These are phyloP conservation scores for Hyperopisus bebe DNA, from an alignment of 2,113 vertebrate genomes.

Conservation along the genomic window DNA sequence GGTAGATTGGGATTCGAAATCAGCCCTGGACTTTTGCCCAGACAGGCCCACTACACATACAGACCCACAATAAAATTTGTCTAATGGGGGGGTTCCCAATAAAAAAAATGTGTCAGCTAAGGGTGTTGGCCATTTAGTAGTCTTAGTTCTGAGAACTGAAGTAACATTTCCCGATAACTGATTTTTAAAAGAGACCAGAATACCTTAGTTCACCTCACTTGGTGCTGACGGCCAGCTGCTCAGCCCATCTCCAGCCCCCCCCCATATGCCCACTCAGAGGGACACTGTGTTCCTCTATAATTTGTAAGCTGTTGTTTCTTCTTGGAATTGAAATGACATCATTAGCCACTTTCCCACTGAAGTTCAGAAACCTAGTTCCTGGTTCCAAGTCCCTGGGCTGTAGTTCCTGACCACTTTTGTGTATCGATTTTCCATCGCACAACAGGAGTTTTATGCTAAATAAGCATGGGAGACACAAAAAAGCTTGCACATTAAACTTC, in stretches of 20 bases:
- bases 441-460: background rate
- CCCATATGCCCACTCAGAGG: background rate
- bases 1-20: background rate
- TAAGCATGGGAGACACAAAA: background rate
- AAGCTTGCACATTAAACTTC: background rate
- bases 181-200: background rate
- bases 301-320: background rate
- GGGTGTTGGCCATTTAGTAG: background rate
- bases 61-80: background rate
- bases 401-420: background rate
- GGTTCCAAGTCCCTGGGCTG: background rate
- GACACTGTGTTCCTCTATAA: background rate
- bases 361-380: background rate
- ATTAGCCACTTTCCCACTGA: background rate
- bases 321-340: background rate
- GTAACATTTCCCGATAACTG: background rate
- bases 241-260: background rate
- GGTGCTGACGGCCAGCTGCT: background rate
- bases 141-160: background rate
- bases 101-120: background rate
- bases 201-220: background rate
- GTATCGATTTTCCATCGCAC: background rate
- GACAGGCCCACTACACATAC: background rate
- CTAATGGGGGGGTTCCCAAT: background rate
- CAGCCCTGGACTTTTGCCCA: background rate